Base-by-base conservation (phyloP, 2,888 invertebrate species). In the Stenodema calcarata region DNA sequence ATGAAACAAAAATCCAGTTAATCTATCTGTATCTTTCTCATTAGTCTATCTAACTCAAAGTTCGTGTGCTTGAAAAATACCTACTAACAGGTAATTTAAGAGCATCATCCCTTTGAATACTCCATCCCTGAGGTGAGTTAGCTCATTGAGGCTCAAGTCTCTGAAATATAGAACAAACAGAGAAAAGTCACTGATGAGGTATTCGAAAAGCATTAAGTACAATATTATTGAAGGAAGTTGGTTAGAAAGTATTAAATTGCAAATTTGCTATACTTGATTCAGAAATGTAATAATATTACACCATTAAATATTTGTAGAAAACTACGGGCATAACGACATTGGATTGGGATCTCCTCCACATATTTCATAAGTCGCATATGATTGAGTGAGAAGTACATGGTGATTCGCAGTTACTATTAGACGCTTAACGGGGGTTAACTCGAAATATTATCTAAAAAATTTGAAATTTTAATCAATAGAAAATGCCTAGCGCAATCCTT, bases 31-130 rank as follows among this genome's bases (percentile, higher is more conserved):
- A 27, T 14, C 23, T 70, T 35, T 4, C 35, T 7, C n/a, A n/a
- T n/a, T n/a, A n/a, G 7, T 35, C 35, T 4, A 35, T 7, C 2
- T 4, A 7, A 35, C 2, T 35, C 12, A 47, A 16, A 47, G 47
- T 4, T 47, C 12, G 12, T 47, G 12, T 2, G 35, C 7, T 47
- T 12, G 79, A 47, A 86, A 87, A 81, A 86, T 88, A 88, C 88
- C 88, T 88, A 89, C 88, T 78, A 89, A 90, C 90, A 90, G 87
- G 87, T 88, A 89, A 50, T 89, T 87, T 28, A 90, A 87, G 47
- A 88, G 88, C 12, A 89, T 89, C 89, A 90, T 89, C 30, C 90
- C 90, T 16, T 89, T 89, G 62, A 90, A 89, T n/a, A 89, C 88
- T 11, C 89, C 90, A 76, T 90, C 90, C n/a, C 87, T 79, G 23